These are phyloP conservation scores for Cyclophora punctaria DNA, from an alignment of 2,888 invertebrate genomes.

Conservation along the genomic window DNA sequence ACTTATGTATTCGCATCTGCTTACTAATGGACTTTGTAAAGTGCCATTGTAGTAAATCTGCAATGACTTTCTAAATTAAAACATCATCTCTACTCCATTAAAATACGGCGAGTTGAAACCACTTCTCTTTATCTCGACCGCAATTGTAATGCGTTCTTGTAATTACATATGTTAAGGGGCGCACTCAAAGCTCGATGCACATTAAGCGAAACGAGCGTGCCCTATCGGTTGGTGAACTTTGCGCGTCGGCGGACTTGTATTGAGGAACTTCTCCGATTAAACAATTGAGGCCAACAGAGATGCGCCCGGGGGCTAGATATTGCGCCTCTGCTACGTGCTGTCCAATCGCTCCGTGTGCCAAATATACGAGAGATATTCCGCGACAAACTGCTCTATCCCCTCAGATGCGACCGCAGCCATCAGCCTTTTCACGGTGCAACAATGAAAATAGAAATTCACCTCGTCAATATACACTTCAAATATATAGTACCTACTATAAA, in stretches of 20 bases:
- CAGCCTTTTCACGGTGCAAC: conserved; percentile 1
- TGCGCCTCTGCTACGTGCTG: conserved; percentile 23
- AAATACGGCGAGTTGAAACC: conserved; percentile 11
- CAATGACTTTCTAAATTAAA: conserved; percentile 12
- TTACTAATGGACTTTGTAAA: too few relatives aligned
- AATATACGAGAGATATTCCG: conserved; percentile 11
- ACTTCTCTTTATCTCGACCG: conserved; percentile 25
- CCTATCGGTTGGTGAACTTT: conserved; percentile 53
- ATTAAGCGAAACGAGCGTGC: conserved; percentile 50
- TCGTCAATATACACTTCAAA: too few relatives aligned
- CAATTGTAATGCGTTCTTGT: conserved; percentile 30
- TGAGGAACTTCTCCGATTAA: conserved; percentile 59
- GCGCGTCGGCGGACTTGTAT: conserved; percentile 49
- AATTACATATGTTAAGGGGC: conserved; percentile 32
- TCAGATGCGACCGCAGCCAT: conserved; percentile 8
- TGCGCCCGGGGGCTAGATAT: conserved; percentile 33
- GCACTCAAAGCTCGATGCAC: conserved; percentile 36
- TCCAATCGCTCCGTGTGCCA: conserved; percentile 11
- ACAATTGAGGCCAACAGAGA: conserved; percentile 41
- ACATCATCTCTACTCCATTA: conserved; percentile 12
- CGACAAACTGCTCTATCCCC: conserved; percentile 12
- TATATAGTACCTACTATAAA: too few relatives aligned
- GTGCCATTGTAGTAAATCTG: neutral
- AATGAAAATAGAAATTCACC: too few relatives aligned
- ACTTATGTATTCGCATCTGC: too few relatives aligned